Conservation (phyloP, 2,113 vertebrate species). For the Gymnobelideus leadbeateri region DNA sequence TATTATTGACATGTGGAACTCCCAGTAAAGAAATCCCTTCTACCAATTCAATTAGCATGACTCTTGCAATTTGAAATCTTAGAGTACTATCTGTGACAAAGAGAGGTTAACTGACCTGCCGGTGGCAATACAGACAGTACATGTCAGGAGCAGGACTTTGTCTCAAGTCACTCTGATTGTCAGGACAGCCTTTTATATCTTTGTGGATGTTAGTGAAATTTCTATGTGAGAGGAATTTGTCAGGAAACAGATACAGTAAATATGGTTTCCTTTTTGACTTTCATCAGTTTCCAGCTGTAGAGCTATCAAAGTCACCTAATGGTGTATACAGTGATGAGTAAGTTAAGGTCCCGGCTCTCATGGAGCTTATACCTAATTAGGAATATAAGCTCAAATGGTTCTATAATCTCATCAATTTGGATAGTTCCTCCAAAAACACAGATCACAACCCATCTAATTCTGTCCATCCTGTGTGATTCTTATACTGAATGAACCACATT, state of each 20-base stretch:
- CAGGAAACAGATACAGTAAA: constrained; percentile 29
- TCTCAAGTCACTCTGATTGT: background rate
- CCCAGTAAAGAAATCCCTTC: background rate
- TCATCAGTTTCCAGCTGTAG: background rate
- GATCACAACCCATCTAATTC: background rate
- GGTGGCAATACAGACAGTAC: constrained; percentile 23
- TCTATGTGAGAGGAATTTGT: constrained; percentile 23
- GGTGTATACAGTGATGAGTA: background rate
- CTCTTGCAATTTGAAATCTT: background rate
- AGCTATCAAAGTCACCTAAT: background rate
- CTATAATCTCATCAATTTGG: background rate
- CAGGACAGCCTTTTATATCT: background rate
- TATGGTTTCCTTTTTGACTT: constrained; percentile 11
- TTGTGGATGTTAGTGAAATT: constrained; percentile 56
- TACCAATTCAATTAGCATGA: background rate
- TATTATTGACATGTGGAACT: background rate
- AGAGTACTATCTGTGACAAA: background rate
- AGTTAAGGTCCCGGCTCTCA: background rate
- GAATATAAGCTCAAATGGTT: background rate
- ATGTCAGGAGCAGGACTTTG: background rate
- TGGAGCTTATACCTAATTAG: background rate
- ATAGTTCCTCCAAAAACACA: background rate
- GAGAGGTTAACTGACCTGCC: background rate
- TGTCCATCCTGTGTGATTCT: background rate
- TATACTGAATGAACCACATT: background rate